Base-by-base conservation (phyloP, 2,113 vertebrate genomes). In the Hyla sarda region DNA sequence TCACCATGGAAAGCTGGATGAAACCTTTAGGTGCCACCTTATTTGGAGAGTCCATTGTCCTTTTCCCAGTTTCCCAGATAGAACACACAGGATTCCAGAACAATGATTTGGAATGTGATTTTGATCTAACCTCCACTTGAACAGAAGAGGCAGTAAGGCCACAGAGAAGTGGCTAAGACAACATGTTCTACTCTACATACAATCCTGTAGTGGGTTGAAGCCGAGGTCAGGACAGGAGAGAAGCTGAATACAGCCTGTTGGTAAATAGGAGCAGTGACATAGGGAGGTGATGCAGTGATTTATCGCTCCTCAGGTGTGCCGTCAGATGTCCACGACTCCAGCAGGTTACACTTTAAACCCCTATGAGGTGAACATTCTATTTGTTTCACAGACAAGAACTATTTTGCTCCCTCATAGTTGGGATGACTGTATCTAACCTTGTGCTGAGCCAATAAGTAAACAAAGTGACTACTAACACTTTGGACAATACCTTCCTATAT, bases 281-380 rank as follows among this genome's bases (percentile, higher is more conserved):
- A 87, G 89, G 89, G 89, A 89, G 90, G 92, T 91, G 92, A 65
- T 90, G 84, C 90, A 83, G 30, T 90, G 92, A 93, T 93, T 91
- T 93, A 93, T 86, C 60, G n/a, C 48, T 21, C 69, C 91, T 90
- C 93, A 93, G 93, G 91, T 93, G 92, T 92, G 92, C 90, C 90
- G 89, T 91, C 88, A 91, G 88, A 90, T 79, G 69, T 89, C 89
- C 92, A 25, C 16, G 75, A 88, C 75, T 74, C 88, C 78, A 83
- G 80, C 30, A 76, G 82, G 90, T 92, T 93, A 91, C 90, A 91
- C 87, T 91, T 90, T 90, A 91, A 92, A 88, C 90, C 82, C 28
- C n/a, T 30, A 23, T 19, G n/a, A 52, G 14, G 47, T 52, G 12
- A 76, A 75, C 16, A 1, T 76, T 17, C 8, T 50, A 30, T 25